Base-by-base conservation (phyloP, 92 coral and sea anemone genomes). In the Epizoanthus fatuus region DNA sequence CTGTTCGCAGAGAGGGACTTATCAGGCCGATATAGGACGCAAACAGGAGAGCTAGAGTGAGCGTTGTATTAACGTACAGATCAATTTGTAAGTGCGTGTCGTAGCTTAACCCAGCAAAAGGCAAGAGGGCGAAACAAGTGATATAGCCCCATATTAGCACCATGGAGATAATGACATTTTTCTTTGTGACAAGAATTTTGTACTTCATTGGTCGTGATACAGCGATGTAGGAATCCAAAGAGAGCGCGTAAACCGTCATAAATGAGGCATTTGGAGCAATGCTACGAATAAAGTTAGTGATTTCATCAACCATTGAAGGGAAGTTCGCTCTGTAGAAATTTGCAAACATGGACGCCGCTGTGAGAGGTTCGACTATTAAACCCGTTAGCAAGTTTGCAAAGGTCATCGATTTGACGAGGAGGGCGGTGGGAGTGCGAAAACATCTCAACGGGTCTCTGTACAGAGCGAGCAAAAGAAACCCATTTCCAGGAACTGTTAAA, bases 351-450 rank as follows among this genome's bases (percentile, higher is more conserved):
- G 57, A 67, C 47, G 74, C 87, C 10, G 90, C 93, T 38, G 89
- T 59, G 16, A 90, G 65, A 4, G 93, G 93, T 35, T 90, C 86
- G 8, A 86, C 86, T 7, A 68, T 49, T 1, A 51, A 3, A 0
- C 90, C 90, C 3, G 93, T 86, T 11, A 90, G 79, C 55, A 90
- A 86, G 83, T 90, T 90, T n/a, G 93, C 93, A 38, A 59, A 44
- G n/a, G 93, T 85, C 93, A 90, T 90, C 20, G 87, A 85, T 38
- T 85, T 71, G 64, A 90, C 85, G 39, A 90, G 81, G 39, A 90
- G 81, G 66, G 87, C 60, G 0, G 93, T 85, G 15, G 93, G 93
- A 2, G 93, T 86, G 39, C 81, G 86, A 56, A 90, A 89, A 58
- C 87, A 87, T n/a, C 79, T 20, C 1, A 25, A 15, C 3, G 86